Percentiles rank a stretch among this genome's conserved stretches.
Evolutionary conservation across 1,140 invertebrate genomes (phyloP).

Genomic region (Bemisia tabaci): DNA sequence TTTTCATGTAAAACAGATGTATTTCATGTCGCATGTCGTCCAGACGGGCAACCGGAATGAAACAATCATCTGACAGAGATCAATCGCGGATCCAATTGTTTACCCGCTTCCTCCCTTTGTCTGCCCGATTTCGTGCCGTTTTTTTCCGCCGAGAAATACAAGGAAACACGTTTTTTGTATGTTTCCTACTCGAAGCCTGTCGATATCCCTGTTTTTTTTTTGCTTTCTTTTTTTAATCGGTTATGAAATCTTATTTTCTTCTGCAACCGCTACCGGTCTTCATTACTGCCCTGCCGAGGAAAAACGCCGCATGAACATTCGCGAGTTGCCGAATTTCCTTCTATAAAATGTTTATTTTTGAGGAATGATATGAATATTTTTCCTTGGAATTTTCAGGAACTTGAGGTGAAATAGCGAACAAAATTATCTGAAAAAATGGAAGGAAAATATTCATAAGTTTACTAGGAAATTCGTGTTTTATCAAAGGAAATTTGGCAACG

Average conservation of each 20-base stretch:
- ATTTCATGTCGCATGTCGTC: neutral
- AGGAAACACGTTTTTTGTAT: neutral
- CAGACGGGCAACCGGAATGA: neutral
- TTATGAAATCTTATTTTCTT: neutral
- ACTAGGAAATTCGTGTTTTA: too few species aligned
- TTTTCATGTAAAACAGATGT: neutral
- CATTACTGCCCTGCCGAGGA: too few species aligned
- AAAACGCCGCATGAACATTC: too few species aligned
- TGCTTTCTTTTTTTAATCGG: neutral
- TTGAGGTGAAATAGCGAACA: too few species aligned
- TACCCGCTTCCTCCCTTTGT: neutral
- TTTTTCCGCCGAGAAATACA: neutral
- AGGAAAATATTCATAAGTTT: too few species aligned
- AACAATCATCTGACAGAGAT: neutral
- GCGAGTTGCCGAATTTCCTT: too few species aligned
- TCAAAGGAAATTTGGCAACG: too few species aligned
- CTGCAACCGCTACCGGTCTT: neutral
- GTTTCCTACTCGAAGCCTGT: neutral
- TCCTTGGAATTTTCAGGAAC: too few species aligned
- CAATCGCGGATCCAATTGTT: neutral
- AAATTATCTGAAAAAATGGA: too few species aligned
- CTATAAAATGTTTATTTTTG: too few species aligned
- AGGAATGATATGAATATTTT: too few species aligned
- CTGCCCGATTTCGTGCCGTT: neutral
- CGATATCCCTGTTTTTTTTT: neutral